A percentile compares a stretch with the other conserved stretches of the same genome.
phyloP scores from a whole-genome alignment of 2,797 vertebrate genomes.

The Bradypodion ventrale region DNA sequence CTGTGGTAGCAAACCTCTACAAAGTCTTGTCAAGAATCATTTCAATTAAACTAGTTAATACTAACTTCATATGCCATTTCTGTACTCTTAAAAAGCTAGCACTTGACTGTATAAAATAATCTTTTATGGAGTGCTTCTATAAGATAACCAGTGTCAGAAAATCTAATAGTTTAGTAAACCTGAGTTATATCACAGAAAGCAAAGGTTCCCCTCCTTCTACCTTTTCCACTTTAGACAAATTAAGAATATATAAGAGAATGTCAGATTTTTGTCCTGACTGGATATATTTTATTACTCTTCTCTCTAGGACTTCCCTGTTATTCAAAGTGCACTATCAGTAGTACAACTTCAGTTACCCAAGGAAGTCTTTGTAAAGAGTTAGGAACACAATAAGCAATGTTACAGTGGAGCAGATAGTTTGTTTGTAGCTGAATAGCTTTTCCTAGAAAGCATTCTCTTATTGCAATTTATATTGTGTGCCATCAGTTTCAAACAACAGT shows the following conservation, averaged over 20 bases:
- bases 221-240: background rate
- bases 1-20: background rate
- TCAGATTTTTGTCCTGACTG: background rate
- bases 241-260: background rate
- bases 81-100: background rate
- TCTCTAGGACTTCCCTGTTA: background rate
- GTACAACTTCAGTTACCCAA: background rate
- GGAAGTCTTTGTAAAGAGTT: background rate
- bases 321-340: background rate
- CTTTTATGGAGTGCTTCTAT: background rate
- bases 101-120: background rate
- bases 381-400: too few species aligned
- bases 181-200: background rate
- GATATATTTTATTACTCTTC: background rate
- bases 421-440: too few species aligned
- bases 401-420: too few species aligned
- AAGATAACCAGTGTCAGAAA: background rate
- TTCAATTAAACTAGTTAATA: background rate
- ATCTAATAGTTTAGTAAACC: background rate
- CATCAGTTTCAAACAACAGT: too few species aligned
- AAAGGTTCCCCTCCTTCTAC: background rate
- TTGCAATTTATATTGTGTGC: too few species aligned
- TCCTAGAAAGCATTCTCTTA: too few species aligned
- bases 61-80: background rate
- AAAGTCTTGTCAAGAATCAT: background rate